Evolutionary conservation across 37 sponge, comb jelly and placozoan species (phyloP).

Genomic region (Bolinopsis microptera): DNA sequence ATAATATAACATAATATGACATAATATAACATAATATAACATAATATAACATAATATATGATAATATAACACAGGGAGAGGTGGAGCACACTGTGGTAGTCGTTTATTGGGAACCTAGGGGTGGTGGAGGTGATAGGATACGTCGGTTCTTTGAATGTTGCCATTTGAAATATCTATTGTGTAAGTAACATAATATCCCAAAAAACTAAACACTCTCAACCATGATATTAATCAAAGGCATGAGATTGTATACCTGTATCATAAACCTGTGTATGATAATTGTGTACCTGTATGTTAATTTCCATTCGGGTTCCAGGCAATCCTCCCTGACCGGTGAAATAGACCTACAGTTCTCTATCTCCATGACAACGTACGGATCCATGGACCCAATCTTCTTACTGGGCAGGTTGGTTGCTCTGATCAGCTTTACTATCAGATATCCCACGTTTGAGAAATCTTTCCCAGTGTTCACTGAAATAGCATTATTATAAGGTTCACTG

Average conservation of each 20-base stretch:
- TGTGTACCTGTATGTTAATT: conserved; percentile 59
- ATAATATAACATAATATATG: no score
- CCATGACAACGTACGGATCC: conserved; percentile 49
- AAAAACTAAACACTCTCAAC: no score
- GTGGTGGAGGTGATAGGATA: no score
- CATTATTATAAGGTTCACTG: no score
- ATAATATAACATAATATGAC: no score
- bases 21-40: no score
- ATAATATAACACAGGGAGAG: conserved; percentile 27
- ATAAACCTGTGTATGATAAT: no score
- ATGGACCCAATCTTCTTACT: neutral
- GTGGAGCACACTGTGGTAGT: conserved; percentile 53
- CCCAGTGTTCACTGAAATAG: conserved; percentile 18
- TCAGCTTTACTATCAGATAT: conserved; percentile 55
- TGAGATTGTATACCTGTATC: no score
- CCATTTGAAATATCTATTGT: no score
- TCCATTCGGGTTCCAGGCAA: conserved; percentile 57
- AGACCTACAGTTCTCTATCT: conserved; percentile 42
- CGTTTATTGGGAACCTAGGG: conserved; percentile 64
- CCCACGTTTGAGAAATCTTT: conserved; percentile 37
- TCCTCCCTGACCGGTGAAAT: conserved; percentile 28
- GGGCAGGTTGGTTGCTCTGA: conserved; percentile 47
- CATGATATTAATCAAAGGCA: no score
- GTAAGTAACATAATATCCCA: no score
- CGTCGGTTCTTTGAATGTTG: no score